These are phyloP conservation scores for Aeoliscus strigatus DNA, from an alignment of 2,797 vertebrate species.

Conservation along the genomic window DNA sequence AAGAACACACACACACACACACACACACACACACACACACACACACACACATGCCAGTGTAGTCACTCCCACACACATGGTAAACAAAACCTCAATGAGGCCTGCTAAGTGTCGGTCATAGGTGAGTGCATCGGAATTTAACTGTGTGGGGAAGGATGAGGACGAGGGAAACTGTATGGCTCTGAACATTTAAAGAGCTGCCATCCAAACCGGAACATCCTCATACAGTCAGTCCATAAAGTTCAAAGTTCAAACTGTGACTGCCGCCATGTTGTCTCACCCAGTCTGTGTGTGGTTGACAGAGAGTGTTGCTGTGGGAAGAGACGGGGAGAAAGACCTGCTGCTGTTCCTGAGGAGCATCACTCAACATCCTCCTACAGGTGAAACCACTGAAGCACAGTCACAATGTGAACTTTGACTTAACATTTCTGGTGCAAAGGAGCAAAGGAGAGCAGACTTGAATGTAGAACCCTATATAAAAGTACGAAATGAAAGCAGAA, in stretches of 20 bases:
- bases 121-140: conserved; percentile 73
- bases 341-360: conserved; percentile 77
- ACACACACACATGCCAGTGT: conserved; percentile 32
- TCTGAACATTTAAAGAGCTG: no score
- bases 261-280: no score
- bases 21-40: conserved; percentile 14
- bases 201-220: conserved; percentile 11
- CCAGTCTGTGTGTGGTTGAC: no score
- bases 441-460: no score
- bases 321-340: conserved; percentile 74
- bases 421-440: no score
- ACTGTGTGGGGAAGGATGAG: conserved; percentile 36
- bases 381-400: conserved; percentile 30
- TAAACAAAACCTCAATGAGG: conserved; percentile 59
- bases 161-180: no score
- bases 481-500: no score
- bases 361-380: conserved; percentile 70
- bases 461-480: no score
- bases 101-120: conserved; percentile 60
- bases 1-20: conserved; percentile 4
- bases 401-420: no score
- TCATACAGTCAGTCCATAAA: no score
- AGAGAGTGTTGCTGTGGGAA: conserved; percentile 71
- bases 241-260: no score
- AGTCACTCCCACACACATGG: conserved; percentile 47